Conservation (phyloP, 2,113 vertebrate genomes). For the Tyrannus savana region DNA sequence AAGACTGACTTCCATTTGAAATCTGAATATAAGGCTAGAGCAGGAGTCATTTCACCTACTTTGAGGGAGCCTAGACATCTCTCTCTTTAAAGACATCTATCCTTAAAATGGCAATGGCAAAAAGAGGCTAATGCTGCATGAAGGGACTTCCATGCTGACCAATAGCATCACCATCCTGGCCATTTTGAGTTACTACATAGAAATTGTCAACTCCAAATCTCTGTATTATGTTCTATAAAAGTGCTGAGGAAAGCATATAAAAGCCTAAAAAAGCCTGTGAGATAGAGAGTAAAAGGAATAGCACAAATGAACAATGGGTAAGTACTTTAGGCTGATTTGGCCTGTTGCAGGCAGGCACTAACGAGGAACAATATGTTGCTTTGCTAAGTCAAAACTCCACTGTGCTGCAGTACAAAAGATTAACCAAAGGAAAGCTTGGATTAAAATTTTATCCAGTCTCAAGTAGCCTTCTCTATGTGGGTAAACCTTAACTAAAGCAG, state of each 20-base stretch:
- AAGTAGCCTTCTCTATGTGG: neutral
- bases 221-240: neutral
- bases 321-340: neutral
- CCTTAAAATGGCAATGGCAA: neutral
- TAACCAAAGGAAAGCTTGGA: neutral
- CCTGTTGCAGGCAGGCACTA: neutral
- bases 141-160: neutral
- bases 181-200: neutral
- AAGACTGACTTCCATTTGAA: neutral
- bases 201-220: neutral
- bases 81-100: neutral
- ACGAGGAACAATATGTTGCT: neutral
- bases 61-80: neutral
- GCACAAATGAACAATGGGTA: neutral
- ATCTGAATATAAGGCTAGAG: neutral
- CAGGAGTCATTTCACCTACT: neutral
- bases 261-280: neutral
- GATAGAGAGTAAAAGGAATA: rapidly evolving
- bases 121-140: neutral
- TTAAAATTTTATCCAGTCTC: neutral
- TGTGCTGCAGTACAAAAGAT: neutral
- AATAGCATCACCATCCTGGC: neutral
- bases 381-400: neutral
- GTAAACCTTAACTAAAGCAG: neutral
- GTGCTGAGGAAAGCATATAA: neutral